Conservation (phyloP, 1,140 invertebrate species). For the Listronotus oregonensis region DNA sequence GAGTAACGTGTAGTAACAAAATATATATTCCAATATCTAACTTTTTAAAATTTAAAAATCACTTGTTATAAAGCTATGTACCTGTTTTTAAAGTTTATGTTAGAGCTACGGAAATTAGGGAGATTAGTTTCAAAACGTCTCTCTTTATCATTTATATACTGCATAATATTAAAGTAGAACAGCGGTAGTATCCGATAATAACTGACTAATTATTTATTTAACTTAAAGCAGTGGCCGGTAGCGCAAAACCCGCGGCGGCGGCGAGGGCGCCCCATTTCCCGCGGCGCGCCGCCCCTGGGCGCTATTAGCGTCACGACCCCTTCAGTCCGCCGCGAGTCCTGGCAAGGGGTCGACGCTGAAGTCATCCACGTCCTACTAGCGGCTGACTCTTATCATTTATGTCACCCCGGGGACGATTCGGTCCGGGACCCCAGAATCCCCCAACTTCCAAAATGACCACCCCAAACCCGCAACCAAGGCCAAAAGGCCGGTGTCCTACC, state of each 20-base stretch:
- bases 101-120: no score
- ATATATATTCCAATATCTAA: no score
- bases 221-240: slow-evolving; percentile 12
- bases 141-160: slow-evolving; percentile 15
- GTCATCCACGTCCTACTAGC: slow-evolving; percentile 9
- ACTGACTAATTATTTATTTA: slow-evolving; percentile 30
- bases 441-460: slow-evolving; percentile 10
- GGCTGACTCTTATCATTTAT: slow-evolving; percentile 7
- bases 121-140: no score
- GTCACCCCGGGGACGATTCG: slow-evolving; percentile 3
- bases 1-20: no score
- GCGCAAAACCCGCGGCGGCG: slow-evolving; percentile 21
- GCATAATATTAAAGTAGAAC: slow-evolving; percentile 9
- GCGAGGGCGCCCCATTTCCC: slow-evolving; percentile 26
- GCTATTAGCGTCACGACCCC: slow-evolving; percentile 23
- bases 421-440: slow-evolving; percentile 3
- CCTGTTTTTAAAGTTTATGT: no score
- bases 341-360: slow-evolving; percentile 9
- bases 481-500: slow-evolving; percentile 51
- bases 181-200: slow-evolving; percentile 17
- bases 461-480: slow-evolving; percentile 8
- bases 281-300: slow-evolving; percentile 21
- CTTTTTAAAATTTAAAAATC: no score
- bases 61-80: no score
- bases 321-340: slow-evolving; percentile 28